Base-by-base conservation (phyloP, 30 jellyfish, hydroid and myxozoan genomes). In the Aurelia aurita region DNA sequence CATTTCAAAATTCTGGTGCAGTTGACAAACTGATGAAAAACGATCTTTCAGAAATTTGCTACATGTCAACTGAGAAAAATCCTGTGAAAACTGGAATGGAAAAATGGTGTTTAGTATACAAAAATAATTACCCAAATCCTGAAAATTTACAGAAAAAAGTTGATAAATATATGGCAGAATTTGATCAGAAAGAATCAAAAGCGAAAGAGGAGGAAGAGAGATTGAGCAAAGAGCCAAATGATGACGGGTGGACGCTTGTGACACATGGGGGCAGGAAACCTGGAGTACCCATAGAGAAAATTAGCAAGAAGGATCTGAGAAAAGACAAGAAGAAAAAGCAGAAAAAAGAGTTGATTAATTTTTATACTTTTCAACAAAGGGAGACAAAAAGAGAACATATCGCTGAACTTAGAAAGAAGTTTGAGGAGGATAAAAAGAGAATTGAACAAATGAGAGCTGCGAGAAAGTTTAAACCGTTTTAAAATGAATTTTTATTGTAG, bases 201-300 rank as follows among this genome's bases (percentile, higher is more conserved):
- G 87, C 72, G 66, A 70, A 84, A 66, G 81, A 58, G 34, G 81
- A 84, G 65, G 26, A 23, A 32, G 87, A 84, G 49, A 39, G 44
- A 32, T 25, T 58, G 22, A 55, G 65, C 10, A 64, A 45, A 23
- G 75, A 84, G 31, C 63, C 93, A 3, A 87, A 84, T 84, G 93
- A 84, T 6, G 93, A 69, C 27, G 93, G 93, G 22, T 84, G 93
- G 93, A 73, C 87, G 22, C 69, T 73, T 55, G 93, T 84, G 5
- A 53, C 87, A 45, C 71, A 73, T 47, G 93, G 87, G 19, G 76
- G 84, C 49, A 84, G 74, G 22, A 84, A 71, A 12, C 58, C 58
- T 20, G 87, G 65, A 23, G 76, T n/a, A 13, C 81, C 79, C 12
- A 23, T 14, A 20, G 86, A 60, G 26, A 39, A 65, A 18, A 80